phyloP scores from a whole-genome alignment of 2,888 invertebrate genomes.

The Pterobdella sp. region DNA sequence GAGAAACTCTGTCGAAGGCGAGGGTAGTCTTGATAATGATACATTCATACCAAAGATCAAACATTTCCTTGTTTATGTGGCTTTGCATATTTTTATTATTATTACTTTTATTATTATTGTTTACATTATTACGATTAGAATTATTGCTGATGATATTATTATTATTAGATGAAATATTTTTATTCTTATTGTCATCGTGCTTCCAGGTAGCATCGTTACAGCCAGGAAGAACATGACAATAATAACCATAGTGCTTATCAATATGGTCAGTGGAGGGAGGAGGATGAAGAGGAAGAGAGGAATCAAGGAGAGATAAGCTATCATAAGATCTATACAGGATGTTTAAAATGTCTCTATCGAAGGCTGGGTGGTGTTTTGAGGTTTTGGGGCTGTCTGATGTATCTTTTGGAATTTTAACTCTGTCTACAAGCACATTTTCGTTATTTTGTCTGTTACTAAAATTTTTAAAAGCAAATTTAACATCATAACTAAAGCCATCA shows the following conservation, averaged over 20 bases:
- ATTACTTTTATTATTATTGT: slow-evolving; percentile 11
- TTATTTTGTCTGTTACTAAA: not conserved
- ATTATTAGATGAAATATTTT: not conserved
- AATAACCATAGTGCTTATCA: not conserved
- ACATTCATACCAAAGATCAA: not conserved
- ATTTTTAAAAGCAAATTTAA: not conserved
- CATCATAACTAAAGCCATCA: not conserved
- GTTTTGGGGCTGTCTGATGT: not conserved
- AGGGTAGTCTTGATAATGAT: not conserved
- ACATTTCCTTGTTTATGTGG: not conserved
- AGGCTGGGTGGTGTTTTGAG: not conserved
- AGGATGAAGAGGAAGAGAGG: not conserved
- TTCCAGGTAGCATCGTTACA: not conserved
- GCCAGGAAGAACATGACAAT: not conserved
- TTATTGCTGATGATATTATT: not conserved
- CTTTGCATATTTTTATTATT: not conserved
- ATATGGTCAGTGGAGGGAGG: not conserved
- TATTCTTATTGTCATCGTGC: not conserved
- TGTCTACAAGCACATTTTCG: no score
- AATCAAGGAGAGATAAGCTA: not conserved
- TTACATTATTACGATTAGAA: not conserved
- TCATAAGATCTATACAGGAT: not conserved
- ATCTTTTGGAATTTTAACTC: no score
- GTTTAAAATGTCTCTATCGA: not conserved
- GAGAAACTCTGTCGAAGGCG: not conserved